These are phyloP conservation scores for Stylophora pistillata DNA, from an alignment of 64 coral and sea anemone species.

Conservation along the genomic window DNA sequence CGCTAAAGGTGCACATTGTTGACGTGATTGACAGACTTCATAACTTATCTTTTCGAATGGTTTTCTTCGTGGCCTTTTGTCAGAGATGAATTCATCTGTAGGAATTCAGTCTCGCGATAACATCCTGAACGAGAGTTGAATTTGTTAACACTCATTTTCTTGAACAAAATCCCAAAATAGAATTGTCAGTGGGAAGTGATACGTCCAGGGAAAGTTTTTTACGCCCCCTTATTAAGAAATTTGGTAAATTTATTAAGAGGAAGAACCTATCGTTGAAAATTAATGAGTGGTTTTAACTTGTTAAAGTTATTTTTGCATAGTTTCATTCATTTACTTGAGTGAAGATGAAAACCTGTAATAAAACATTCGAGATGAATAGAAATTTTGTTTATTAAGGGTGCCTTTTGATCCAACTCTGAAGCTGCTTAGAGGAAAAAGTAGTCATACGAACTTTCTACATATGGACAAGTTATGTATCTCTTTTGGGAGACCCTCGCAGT, in stretches of 20 bases:
- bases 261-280: neutral
- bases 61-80: neutral
- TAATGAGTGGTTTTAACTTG: neutral
- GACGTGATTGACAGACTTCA: neutral
- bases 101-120: too few species aligned
- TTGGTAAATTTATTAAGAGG: neutral
- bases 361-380: neutral
- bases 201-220: neutral
- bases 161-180: too few species aligned
- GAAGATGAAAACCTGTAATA: neutral
- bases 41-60: neutral
- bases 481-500: too few species aligned
- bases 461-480: too few species aligned
- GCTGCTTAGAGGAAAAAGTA: too few species aligned
- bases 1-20: neutral
- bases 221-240: neutral
- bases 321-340: slow-evolving; percentile 20
- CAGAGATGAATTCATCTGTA: too few species aligned
- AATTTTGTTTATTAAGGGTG: neutral
- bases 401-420: too few species aligned
- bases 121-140: too few species aligned
- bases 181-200: too few species aligned
- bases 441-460: too few species aligned
- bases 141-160: too few species aligned
- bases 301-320: slow-evolving; percentile 35